A percentile compares a stretch with the other conserved stretches of the same genome.
Conservation (phyloP, 1,140 invertebrate genomes). For the Micrasema minimum region DNA sequence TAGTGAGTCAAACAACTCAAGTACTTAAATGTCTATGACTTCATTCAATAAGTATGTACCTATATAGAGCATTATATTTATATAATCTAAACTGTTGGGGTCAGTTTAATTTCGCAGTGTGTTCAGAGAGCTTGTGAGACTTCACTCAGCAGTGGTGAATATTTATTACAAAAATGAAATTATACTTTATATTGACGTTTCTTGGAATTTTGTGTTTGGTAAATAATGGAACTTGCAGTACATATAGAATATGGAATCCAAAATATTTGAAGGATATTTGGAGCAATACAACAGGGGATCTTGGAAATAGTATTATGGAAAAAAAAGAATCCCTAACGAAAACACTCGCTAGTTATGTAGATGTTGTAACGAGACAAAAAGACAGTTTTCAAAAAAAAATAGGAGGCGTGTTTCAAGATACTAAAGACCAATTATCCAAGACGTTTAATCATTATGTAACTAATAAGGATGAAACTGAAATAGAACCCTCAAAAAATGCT, state of each 20-base stretch:
- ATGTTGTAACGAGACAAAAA: slow-evolving; percentile 33
- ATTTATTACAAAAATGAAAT: slow-evolving; percentile 22
- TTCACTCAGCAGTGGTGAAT: not conserved
- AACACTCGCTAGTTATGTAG: slow-evolving; percentile 31
- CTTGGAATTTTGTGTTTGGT: slow-evolving; percentile 19
- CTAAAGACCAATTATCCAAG: slow-evolving; percentile 16
- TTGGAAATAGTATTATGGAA: slow-evolving; percentile 25
- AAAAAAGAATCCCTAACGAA: slow-evolving; percentile 19
- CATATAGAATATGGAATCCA: slow-evolving; percentile 43
- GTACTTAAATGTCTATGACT: no score
- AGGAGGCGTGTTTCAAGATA: slow-evolving; percentile 30
- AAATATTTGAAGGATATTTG: slow-evolving; percentile 34
- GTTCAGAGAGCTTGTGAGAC: slow-evolving; percentile 2
- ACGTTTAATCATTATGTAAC: slow-evolving; percentile 36
- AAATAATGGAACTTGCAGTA: not conserved
- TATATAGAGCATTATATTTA: not conserved
- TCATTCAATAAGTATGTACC: no score
- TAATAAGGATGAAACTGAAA: slow-evolving; percentile 10
- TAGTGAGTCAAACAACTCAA: no score
- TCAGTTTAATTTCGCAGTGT: not conserved
- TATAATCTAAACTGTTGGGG: not conserved
- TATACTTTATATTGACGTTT: not conserved
- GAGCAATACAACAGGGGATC: slow-evolving; percentile 39
- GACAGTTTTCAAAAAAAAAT: slow-evolving; percentile 34
- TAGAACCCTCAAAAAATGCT: slow-evolving; percentile 11